Evolutionary conservation across 64 coral and sea anemone genomes (phyloP).

Genomic region (Montipora foliosa): DNA sequence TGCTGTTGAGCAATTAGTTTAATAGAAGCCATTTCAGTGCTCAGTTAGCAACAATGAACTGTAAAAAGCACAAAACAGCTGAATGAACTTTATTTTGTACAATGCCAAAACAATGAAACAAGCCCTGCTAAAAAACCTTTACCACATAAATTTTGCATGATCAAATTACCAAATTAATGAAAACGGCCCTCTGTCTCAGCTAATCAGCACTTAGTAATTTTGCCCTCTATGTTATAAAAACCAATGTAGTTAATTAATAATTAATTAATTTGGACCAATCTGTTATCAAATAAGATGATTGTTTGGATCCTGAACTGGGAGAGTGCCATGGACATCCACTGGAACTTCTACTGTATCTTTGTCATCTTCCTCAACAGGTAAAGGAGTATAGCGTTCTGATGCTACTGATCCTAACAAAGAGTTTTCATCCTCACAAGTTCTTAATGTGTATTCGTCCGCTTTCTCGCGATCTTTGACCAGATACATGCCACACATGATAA

Average conservation of each 20-base stretch:
- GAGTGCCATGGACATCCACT: not conserved
- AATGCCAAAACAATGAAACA: no score
- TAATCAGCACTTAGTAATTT: no score
- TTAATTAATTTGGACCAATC: not conserved
- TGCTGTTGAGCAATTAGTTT: no score
- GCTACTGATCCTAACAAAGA: conserved; percentile 72
- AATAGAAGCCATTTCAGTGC: no score
- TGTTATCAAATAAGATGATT: not conserved
- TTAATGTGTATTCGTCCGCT: conserved; percentile 45
- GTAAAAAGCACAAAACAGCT: no score
- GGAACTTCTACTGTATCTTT: not conserved
- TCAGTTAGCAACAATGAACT: no score
- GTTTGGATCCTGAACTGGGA: not conserved
- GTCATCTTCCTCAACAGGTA: not conserved
- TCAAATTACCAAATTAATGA: no score
- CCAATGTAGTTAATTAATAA: not conserved
- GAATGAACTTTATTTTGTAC: no score
- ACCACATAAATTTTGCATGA: no score
- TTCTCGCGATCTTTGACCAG: conserved; percentile 68
- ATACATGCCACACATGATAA: conserved; percentile 86
- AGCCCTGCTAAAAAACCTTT: no score
- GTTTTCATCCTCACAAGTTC: conserved; percentile 60
- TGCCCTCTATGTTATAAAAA: no score
- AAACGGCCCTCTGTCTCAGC: no score
- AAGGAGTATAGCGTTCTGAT: not conserved